Percentiles rank a stretch among this genome's conserved stretches.
These are phyloP conservation scores for Canis aureus DNA, from an alignment of 2,113 vertebrate species.

Conservation along the genomic window DNA sequence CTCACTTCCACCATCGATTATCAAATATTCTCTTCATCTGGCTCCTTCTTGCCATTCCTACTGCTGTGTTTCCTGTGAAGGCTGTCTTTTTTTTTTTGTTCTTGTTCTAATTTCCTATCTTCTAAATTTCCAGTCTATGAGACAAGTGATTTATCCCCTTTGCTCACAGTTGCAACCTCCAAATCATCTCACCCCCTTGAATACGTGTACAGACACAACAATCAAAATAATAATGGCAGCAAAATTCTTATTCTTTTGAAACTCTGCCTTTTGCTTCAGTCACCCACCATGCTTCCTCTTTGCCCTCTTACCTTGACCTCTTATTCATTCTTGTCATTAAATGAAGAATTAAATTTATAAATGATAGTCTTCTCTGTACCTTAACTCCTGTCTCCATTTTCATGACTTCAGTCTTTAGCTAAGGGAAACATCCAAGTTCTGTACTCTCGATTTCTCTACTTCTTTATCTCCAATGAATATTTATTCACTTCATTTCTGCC, in stretches of 20 bases:
- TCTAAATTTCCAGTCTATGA: not conserved
- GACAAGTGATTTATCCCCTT: not conserved
- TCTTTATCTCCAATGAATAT: not conserved
- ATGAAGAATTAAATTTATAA: not conserved
- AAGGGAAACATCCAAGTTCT: not conserved
- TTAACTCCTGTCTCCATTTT: not conserved
- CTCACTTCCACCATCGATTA: no score
- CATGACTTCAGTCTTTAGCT: not conserved
- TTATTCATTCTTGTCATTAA: not conserved
- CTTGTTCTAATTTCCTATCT: not conserved
- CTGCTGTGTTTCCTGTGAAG: not conserved
- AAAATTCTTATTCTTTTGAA: not conserved
- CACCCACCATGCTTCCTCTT: not conserved
- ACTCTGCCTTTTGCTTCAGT: not conserved
- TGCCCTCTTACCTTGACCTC: not conserved
- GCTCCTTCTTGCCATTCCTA: not conserved
- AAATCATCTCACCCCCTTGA: not conserved
- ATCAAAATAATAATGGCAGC: not conserved
- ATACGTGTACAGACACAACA: not conserved
- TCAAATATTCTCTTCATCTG: not conserved
- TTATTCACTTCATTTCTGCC: not conserved
- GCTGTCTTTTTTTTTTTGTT: not conserved
- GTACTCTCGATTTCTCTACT: not conserved
- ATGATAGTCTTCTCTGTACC: not conserved
- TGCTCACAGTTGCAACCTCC: not conserved